phyloP scores from a whole-genome alignment of 1,140 invertebrate species.

The Luehdorfia chinensis region DNA sequence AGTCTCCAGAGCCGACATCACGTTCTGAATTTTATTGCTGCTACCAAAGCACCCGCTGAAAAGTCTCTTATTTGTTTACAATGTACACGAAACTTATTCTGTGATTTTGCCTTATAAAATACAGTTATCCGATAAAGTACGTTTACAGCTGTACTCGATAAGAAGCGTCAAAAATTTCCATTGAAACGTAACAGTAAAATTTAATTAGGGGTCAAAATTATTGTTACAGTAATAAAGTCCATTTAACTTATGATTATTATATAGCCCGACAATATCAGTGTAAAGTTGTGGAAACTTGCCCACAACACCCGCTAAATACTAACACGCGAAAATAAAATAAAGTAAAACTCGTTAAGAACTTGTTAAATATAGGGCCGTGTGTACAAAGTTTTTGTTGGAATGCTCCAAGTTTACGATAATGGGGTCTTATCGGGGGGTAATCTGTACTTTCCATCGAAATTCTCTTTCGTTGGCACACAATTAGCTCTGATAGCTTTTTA shows the following conservation, averaged over 20 bases:
- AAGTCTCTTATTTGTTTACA: conserved; percentile 17
- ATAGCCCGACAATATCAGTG: conserved; percentile 10
- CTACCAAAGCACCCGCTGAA: conserved; percentile 17
- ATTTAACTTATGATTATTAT: conserved; percentile 1
- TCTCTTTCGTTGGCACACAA: conserved; percentile 66
- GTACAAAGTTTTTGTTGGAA: conserved; percentile 50
- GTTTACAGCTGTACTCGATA: conserved; percentile 12
- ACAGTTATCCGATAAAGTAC: conserved; percentile 1
- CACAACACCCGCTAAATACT: conserved; percentile 29
- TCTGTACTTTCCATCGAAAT: conserved; percentile 52
- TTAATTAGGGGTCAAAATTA: conserved; percentile 3
- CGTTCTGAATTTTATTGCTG: conserved; percentile 33
- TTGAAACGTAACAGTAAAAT: conserved; percentile 6
- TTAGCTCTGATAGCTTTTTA: conserved; percentile 63
- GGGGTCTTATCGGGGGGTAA: conserved; percentile 49
- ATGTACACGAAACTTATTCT: background rate
- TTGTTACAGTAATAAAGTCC: conserved; percentile 1
- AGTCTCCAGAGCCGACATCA: conserved; percentile 25
- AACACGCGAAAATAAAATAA: conserved; percentile 63
- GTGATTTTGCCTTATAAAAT: background rate
- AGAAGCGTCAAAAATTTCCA: conserved; percentile 11
- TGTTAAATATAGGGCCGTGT: conserved; percentile 59
- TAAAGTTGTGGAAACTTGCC: conserved; percentile 12
- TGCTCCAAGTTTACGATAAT: conserved; percentile 61
- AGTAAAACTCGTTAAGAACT: conserved; percentile 56